Percentiles rank a stretch among this genome's conserved stretches.
Conservation (phyloP, 2,888 invertebrate species). For the Ochlodes sylvanus region DNA sequence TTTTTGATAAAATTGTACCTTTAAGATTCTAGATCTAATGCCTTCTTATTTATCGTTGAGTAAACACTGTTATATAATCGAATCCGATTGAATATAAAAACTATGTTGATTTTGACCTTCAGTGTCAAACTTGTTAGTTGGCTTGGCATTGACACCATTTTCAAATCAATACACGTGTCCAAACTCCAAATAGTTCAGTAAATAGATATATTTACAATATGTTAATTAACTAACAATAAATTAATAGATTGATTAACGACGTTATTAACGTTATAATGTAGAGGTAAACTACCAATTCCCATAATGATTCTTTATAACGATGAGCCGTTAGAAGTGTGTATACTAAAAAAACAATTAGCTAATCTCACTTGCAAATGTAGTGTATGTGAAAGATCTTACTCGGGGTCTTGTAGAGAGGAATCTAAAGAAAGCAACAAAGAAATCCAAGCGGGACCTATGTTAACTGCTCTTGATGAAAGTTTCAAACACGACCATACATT, state of each 20-base stretch:
- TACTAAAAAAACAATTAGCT: conserved; percentile 61
- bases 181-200: neutral
- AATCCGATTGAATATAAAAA: neutral
- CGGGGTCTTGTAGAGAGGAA: conserved; percentile 4
- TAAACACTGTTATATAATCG: no score
- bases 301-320: conserved; percentile 8
- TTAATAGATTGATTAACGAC: neutral
- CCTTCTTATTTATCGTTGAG: no score
- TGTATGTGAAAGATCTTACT: conserved; percentile 43
- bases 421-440: conserved; percentile 17
- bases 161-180: conserved; percentile 4
- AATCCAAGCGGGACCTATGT: neutral
- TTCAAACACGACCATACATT: conserved; percentile 1
- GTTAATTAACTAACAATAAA: neutral
- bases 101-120: neutral
- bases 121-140: neutral
- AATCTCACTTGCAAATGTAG: conserved; percentile 59
- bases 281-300: neutral
- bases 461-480: neutral
- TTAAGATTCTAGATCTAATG: no score
- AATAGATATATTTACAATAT: neutral
- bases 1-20: no score
- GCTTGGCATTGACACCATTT: conserved; percentile 23
- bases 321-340: conserved; percentile 59
- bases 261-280: neutral